A percentile compares a stretch with the other conserved stretches of the same genome.
phyloP scores from a whole-genome alignment of 1,140 invertebrate genomes.

The Stenopsyche tienmushanensis region DNA sequence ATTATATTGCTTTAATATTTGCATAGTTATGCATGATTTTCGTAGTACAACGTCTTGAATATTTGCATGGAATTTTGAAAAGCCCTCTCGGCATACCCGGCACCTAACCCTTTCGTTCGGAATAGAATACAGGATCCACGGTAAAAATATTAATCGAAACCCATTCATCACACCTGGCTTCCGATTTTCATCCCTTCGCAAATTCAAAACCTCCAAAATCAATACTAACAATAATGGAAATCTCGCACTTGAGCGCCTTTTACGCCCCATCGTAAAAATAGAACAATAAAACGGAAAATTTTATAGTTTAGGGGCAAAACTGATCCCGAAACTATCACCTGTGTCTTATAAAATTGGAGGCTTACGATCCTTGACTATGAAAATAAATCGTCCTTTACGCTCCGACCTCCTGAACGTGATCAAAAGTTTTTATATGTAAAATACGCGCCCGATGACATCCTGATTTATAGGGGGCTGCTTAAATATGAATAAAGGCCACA shows the following conservation, averaged over 20 bases:
- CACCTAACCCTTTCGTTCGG: too few species aligned
- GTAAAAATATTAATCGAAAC: not conserved
- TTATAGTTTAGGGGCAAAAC: not conserved
- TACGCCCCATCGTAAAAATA: conserved; percentile 5
- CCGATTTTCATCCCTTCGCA: not conserved
- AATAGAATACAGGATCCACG: not conserved
- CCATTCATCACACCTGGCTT: not conserved
- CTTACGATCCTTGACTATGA: conserved; percentile 2
- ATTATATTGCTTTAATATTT: too few species aligned
- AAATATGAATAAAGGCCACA: too few species aligned
- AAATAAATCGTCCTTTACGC: too few species aligned
- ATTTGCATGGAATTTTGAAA: not conserved
- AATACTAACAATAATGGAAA: conserved; percentile 1
- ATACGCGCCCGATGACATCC: too few species aligned
- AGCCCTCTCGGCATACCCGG: not conserved
- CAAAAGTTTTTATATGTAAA: too few species aligned
- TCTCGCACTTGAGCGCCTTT: not conserved
- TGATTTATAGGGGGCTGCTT: too few species aligned
- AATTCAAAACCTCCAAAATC: not conserved
- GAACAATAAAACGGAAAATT: conserved; percentile 8
- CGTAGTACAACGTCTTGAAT: not conserved
- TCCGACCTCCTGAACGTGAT: too few species aligned
- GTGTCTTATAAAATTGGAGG: not conserved
- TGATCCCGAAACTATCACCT: not conserved
- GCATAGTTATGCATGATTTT: too few species aligned